A percentile compares a stretch with the other conserved stretches of the same genome.
Evolutionary conservation across 2,113 vertebrate species (phyloP).

Genomic region (Scomber scombrus): DNA sequence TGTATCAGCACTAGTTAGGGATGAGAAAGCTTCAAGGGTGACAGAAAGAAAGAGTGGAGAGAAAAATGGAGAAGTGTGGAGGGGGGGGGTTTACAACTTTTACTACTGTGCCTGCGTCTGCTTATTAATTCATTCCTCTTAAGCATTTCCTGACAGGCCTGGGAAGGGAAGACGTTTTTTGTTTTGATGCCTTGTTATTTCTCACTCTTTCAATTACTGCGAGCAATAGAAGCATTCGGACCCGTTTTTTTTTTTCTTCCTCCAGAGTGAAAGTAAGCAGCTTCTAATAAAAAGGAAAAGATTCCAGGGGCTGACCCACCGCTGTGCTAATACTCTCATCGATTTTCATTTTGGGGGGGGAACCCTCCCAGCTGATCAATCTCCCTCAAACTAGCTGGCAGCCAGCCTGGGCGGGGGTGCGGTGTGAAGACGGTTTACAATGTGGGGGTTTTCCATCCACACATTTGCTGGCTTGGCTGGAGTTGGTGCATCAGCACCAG

Average conservation of each 20-base stretch:
- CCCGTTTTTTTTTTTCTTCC: neutral
- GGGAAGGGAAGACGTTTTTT: conserved; percentile 12
- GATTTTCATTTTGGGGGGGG: conserved; percentile 59
- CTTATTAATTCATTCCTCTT: conserved; percentile 60
- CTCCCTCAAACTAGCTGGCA: conserved; percentile 30
- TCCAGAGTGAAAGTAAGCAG: conserved; percentile 27
- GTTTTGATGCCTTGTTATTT: conserved; percentile 38
- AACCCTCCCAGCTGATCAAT: conserved; percentile 64
- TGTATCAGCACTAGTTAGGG: conserved; percentile 28
- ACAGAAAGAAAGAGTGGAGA: conserved; percentile 10
- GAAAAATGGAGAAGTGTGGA: neutral
- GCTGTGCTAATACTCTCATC: conserved; percentile 53
- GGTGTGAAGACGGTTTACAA: conserved; percentile 12
- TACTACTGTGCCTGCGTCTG: conserved; percentile 4
- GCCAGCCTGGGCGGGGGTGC: conserved; percentile 26
- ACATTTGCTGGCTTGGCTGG: too few species aligned
- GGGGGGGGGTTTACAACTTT: conserved; percentile 13
- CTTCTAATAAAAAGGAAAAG: conserved; percentile 58
- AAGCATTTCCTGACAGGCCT: conserved; percentile 51
- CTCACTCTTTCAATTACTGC: conserved; percentile 47
- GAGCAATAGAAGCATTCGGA: conserved; percentile 36
- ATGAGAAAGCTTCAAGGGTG: conserved; percentile 21
- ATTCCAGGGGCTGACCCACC: conserved; percentile 34
- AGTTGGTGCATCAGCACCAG: too few species aligned
- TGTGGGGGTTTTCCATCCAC: too few species aligned